Evolutionary conservation across 2,888 invertebrate genomes (phyloP), one percentile per base, ranked within the genome.

Genomic region (Hecatera dysodea): DNA sequence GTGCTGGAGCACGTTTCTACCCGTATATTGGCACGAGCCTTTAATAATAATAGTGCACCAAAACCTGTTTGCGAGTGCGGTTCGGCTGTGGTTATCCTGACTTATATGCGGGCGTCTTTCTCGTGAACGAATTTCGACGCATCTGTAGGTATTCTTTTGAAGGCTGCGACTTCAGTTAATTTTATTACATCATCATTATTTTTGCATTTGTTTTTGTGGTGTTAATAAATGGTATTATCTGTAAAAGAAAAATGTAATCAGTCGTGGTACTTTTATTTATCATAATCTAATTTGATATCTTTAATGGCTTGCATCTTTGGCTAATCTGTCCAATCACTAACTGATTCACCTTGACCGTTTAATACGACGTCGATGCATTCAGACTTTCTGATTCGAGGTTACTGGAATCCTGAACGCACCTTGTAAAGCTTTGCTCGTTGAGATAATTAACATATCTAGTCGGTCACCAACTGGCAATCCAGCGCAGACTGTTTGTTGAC

Each of bases 11-110:
- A 93, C 91, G 93, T 93, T 94, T 93, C 89, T 90, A 88, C 87
- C 90, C 87, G 92, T 93, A 88, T 91, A 94, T 95, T 93, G 94
- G 95, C 95, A 95, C 95, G 95, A 95, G 94, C 92, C 93, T 92
- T 92, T 93, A 95, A 95, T 95, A 96, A 95, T 96, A 95, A 95
- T 95, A 95, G 94, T 95, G 94, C 93, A 94, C 93, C 89, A 82
- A 93, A 96, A 95, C 95, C 95, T 90, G 95, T 96, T 96, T 95
- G 93, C 93, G 91, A 92, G 93, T 94, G 93, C 88, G 93, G 94
- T 93, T 92, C 88, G 93, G 90, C 89, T 93, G 93, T 90, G 93
- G 93, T 94, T 93, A 93, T 95, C 94, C 95, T 91, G 94, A 89
- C 90, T 90, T 91, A 91, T 88, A 93, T 94, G 93, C 95, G 94